Evolutionary conservation across 1,140 invertebrate species (phyloP).

Genomic region (Meloidogyne hapla): DNA sequence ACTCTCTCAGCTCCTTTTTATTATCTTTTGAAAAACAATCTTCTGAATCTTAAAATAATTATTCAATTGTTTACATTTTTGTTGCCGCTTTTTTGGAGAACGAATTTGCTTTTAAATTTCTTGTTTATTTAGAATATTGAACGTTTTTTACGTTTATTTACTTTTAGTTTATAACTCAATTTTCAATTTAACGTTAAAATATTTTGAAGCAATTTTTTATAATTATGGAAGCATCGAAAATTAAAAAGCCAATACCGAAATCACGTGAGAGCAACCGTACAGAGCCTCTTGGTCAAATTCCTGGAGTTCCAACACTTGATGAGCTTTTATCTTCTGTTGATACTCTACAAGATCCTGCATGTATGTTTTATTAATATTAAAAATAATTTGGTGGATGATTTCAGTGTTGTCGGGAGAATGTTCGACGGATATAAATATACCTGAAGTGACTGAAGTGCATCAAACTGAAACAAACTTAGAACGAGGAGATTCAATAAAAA

Average conservation of each 20-base stretch:
- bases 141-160: no score
- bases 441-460: background rate
- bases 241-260: background rate
- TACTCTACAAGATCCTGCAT: background rate
- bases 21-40: no score
- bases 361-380: background rate
- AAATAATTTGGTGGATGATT: background rate
- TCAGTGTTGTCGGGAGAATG: background rate
- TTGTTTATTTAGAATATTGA: background rate
- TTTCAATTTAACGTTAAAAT: background rate
- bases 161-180: no score
- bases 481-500: background rate
- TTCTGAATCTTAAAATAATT: background rate
- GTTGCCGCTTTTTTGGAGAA: constrained; percentile 1
- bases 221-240: background rate
- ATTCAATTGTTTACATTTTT: background rate
- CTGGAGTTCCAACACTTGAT: constrained; percentile 3
- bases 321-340: background rate
- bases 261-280: background rate
- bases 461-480: background rate
- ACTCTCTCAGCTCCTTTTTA: background rate
- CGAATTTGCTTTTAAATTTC: background rate
- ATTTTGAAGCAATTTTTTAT: background rate
- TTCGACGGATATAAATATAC: background rate
- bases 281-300: background rate